Conservation (phyloP, 2,113 vertebrate species). For the Tenebrosternarchus preto region DNA sequence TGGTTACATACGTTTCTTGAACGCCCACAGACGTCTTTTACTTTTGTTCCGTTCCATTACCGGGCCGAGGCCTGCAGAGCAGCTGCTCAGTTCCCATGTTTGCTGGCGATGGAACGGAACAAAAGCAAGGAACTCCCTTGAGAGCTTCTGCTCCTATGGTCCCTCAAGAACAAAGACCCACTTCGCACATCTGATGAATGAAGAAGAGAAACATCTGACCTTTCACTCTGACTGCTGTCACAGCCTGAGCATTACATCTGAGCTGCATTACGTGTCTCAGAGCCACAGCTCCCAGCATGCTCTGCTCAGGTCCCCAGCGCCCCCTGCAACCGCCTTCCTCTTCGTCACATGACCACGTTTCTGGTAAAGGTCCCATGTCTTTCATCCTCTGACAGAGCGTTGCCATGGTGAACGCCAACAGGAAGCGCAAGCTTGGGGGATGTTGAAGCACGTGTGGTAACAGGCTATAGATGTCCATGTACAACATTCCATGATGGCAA, state of each 20-base stretch:
- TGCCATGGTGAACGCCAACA: slow-evolving; percentile 78
- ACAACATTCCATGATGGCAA: slow-evolving; percentile 71
- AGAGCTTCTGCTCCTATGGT: too few relatives aligned
- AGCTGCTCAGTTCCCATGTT: too few relatives aligned
- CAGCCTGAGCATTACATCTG: slow-evolving; percentile 87
- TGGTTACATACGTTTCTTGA: neutral
- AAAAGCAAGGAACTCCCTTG: too few relatives aligned
- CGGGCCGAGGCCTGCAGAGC: neutral
- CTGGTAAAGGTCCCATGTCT: slow-evolving; percentile 48
- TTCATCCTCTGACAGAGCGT: slow-evolving; percentile 76
- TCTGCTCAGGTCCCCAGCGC: slow-evolving; percentile 61
- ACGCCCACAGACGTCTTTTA: neutral
- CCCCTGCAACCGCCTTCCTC: neutral
- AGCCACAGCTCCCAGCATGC: slow-evolving; percentile 78
- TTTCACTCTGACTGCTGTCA: slow-evolving; percentile 73
- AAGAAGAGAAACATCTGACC: slow-evolving; percentile 48
- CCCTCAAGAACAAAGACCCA: neutral
- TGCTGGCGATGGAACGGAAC: too few relatives aligned
- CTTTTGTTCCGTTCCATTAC: neutral
- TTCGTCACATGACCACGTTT: slow-evolving; percentile 46
- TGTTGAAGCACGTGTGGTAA: slow-evolving; percentile 80
- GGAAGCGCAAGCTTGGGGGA: slow-evolving; percentile 77
- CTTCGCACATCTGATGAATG: too few relatives aligned
- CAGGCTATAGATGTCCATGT: slow-evolving; percentile 80
- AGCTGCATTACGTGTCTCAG: slow-evolving; percentile 90